Evolutionary conservation across 1,140 invertebrate species (phyloP), one percentile per base, ranked within the genome.

Genomic region (Apis cerana): DNA sequence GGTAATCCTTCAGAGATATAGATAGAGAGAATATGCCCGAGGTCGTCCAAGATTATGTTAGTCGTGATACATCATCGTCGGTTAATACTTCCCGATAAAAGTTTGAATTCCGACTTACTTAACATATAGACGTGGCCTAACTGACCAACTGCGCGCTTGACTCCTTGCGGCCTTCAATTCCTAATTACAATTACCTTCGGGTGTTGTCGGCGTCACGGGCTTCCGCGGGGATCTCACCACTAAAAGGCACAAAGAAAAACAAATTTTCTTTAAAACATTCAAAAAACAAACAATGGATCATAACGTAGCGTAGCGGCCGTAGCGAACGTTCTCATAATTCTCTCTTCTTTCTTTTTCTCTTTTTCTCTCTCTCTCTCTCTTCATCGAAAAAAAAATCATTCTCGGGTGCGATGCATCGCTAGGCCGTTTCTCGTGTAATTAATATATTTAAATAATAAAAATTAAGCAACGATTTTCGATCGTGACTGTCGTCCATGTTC

Each of bases 101-200:
- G 85, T 93, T 92, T 92, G 82, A 91, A 89, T 88, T 91, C 93
- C 93, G 94, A 94, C 94, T 94, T 94, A 94, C 94, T 94, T 90
- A 94, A 94, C 91, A 91, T 85, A 92, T 93, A 94, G 94, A 92
- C 90, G 93, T 93, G 93, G 94, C 90, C 92, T 93, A 92, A 93
- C 91, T 89, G 93, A 92, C 93, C 93, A 92, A 92, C 91, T 92
- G 92, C 92, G 92, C 91, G 90, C 90, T 93, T 89, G 88, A 93
- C 91, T 93, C 92, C 93, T 94, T 94, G 93, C 90, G 92, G 93
- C 92, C 91, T 87, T 93, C 93, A 93, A 94, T 93, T 94, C 94
- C 93, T 94, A 94, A 94, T 94, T 93, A 94, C 93, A 94, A 91
- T 94, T 94, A 94, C 94, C 94, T 94, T 94, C 93, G 91, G 93